Evolutionary conservation across 2,888 invertebrate species (phyloP), one percentile per base, ranked within the genome.

Genomic region (Teleogryllus oceanicus): DNA sequence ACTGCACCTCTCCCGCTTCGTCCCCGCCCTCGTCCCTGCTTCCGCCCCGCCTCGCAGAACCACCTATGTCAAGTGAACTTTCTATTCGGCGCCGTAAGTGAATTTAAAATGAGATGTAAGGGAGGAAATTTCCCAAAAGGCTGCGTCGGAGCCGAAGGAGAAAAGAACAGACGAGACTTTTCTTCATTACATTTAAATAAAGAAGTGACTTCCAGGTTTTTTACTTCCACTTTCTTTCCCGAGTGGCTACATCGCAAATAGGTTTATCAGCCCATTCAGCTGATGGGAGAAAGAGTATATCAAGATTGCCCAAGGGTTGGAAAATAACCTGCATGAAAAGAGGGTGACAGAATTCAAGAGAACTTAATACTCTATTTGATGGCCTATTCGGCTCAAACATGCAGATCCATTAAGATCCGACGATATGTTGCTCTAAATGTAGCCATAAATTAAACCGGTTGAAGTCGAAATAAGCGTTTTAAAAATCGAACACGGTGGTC

Each of bases 141-240:
- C 80, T 79, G 79, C 77, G 80, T 78, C 74, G 81, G 77, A 80
- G 81, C 62, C 62, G 62, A n/a, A 62, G 62, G 62, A 62, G 62
- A 62, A 62, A 62, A 62, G 62, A 62, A 62, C 80, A 80, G 80
- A 81, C 81, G 81, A 81, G 81, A 81, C 80, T 81, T 80, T 82
- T 79, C 78, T 80, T 82, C 82, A 82, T 82, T 82, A 80, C 80
- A 80, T 82, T 80, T 80, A 80, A 82, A 82, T 82, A 82, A 82
- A 80, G 76, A 76, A 76, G 49, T 37, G 49, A 76, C 62, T 62
- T 16, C 62, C n/a, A 62, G 62, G n/a, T 62, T 62, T 62, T 62
- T 62, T 62, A 62, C 62, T 62, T 62, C 62, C 16, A 62, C 13
- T 62, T 62, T 62, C n/a, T n/a, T 62, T 62, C n/a, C n/a, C 62